Base-by-base conservation (phyloP, 2,888 invertebrate genomes). In the Agrenia bidenticulata region DNA sequence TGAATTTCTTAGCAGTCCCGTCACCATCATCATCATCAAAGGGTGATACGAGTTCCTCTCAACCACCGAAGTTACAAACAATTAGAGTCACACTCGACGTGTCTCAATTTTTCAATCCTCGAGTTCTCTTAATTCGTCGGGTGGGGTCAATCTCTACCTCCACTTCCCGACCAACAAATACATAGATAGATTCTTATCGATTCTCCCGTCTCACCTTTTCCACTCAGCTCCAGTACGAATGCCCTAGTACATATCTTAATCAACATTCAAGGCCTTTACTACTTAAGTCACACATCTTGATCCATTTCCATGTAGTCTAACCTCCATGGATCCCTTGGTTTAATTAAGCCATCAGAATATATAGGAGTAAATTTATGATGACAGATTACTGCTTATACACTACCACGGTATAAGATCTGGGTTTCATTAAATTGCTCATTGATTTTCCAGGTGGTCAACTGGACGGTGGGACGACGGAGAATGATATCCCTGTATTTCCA, bases 401-500 rank as follows among this genome's bases (percentile, higher is more conserved):
- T n/a, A n/a, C n/a, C n/a, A n/a, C n/a, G n/a, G n/a, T n/a, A n/a
- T n/a, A n/a, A n/a, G n/a, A n/a, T n/a, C n/a, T n/a, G n/a, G n/a
- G n/a, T 7, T 32, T 32, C 11, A 32, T 32, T 32, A 32, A 32
- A 32, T 32, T 32, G 11, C n/a, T 32, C 11, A 32, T 32, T 32
- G 45, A 45, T 11, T 17, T 45, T 17, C 5, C 19, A 45, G 45
- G 15, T 5, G n/a, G 19, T 51, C 21, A 23, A 23, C 7, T 51
- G 23, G 51, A 51, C 5, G 41, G 41, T 23, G 21, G 66, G 65
- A 74, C 72, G 51, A 70, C 73, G 26, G 75, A 73, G 60, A 76
- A 76, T 64, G 74, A 74, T 57, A 76, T 76, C 50, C 73, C 73
- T 37, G 64, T 74, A 21, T 76, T 76, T 54, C 73, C 73, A n/a